Percentiles rank a stretch among this genome's conserved stretches.
Evolutionary conservation across 1,140 invertebrate genomes (phyloP).

Genomic region (Tetraneura akinire): DNA sequence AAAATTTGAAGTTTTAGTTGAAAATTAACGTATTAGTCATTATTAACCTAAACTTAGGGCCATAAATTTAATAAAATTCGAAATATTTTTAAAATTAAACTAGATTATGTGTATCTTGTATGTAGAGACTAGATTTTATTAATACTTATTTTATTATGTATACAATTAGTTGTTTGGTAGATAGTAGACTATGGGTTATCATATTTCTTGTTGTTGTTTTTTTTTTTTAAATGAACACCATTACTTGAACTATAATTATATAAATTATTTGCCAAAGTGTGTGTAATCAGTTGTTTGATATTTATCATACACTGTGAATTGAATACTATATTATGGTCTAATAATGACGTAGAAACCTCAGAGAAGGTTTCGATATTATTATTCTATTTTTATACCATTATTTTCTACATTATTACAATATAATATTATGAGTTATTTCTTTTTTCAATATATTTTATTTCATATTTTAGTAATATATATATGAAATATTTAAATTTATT

Average conservation of each 20-base stretch:
- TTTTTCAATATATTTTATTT: too few relatives aligned
- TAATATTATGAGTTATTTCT: not conserved
- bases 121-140: not conserved
- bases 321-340: not conserved
- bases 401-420: not conserved
- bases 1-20: too few relatives aligned
- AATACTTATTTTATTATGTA: not conserved
- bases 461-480: too few relatives aligned
- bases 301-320: not conserved
- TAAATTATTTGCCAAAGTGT: not conserved
- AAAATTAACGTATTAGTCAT: too few relatives aligned
- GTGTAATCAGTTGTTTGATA: not conserved
- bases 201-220: too few relatives aligned
- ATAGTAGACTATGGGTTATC: constrained; percentile 28
- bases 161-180: not conserved
- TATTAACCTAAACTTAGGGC: too few relatives aligned
- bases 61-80: too few relatives aligned
- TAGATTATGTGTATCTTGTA: not conserved
- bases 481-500: too few relatives aligned
- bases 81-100: not conserved
- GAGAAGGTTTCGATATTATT: not conserved
- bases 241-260: constrained; percentile 1
- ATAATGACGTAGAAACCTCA: constrained; percentile 1
- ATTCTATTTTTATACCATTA: not conserved
- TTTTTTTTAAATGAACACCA: not conserved